Conservation (phyloP, 2,797 vertebrate genomes). For the Paramormyrops hopkinsi region DNA sequence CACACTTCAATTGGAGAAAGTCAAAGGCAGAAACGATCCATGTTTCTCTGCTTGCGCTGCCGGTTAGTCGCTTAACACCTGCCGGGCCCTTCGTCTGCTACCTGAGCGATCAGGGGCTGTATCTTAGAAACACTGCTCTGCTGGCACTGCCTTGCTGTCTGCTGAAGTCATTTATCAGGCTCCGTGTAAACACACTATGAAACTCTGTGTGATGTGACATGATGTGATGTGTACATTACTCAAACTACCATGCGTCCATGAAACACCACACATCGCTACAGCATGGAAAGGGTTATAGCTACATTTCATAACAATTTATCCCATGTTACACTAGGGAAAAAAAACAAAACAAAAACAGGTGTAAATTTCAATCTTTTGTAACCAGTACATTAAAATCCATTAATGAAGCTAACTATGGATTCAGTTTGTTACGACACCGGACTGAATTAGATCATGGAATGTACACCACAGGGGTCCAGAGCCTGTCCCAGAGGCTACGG, state of each 20-base stretch:
- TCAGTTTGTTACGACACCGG: neutral
- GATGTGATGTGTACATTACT: neutral
- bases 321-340: neutral
- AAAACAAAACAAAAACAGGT: neutral
- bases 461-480: neutral
- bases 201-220: neutral
- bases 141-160: neutral
- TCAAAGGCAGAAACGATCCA: neutral
- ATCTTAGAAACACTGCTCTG: neutral
- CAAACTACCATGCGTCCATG: neutral
- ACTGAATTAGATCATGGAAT: neutral
- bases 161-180: neutral
- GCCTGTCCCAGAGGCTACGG: neutral
- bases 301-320: neutral
- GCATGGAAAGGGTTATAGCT: neutral
- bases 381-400: neutral
- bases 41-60: neutral
- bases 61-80: neutral
- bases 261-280: neutral
- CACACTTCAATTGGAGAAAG: neutral
- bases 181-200: neutral
- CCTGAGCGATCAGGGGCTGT: neutral
- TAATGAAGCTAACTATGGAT: neutral
- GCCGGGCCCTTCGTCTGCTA: neutral
- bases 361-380: neutral